phyloP scores from a whole-genome alignment of 2,888 invertebrate genomes.

The Atrina japonica region DNA sequence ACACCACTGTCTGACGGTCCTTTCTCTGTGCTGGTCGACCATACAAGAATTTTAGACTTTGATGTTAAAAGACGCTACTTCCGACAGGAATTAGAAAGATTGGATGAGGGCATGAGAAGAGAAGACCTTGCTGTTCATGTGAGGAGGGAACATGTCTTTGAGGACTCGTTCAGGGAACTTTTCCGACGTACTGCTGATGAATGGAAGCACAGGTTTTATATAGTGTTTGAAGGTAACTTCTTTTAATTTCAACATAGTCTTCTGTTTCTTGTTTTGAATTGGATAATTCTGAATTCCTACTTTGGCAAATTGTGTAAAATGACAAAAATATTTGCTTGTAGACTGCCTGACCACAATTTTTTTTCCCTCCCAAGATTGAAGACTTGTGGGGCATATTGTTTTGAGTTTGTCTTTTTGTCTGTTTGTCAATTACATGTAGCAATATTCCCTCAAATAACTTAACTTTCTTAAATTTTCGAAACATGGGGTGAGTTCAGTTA shows the following conservation, averaged over 20 bases:
- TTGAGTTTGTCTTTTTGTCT: too few relatives aligned
- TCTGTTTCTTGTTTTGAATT: background rate
- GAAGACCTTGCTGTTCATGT: constrained; percentile 94
- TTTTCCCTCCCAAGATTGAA: too few relatives aligned
- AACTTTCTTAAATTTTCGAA: too few relatives aligned
- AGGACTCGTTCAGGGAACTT: constrained; percentile 93
- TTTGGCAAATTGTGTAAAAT: too few relatives aligned
- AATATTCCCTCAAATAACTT: too few relatives aligned
- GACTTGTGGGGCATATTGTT: too few relatives aligned
- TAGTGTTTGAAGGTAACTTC: constrained; percentile 91
- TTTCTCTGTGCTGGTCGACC: constrained; percentile 92
- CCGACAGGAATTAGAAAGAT: constrained; percentile 90
- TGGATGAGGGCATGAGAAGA: constrained; percentile 85
- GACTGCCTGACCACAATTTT: too few relatives aligned
- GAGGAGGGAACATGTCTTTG: constrained; percentile 90
- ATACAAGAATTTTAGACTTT: constrained; percentile 92
- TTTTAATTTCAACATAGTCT: background rate
- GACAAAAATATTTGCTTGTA: too few relatives aligned
- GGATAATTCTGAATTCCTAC: background rate
- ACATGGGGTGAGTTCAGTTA: too few relatives aligned
- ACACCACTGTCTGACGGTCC: constrained; percentile 92
- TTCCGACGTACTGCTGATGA: constrained; percentile 91
- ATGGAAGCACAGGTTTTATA: constrained; percentile 95
- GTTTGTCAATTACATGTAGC: too few relatives aligned
- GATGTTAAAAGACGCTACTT: constrained; percentile 94